Conservation (phyloP, 2,113 vertebrate genomes). For the Malurus alboscapulatus region DNA sequence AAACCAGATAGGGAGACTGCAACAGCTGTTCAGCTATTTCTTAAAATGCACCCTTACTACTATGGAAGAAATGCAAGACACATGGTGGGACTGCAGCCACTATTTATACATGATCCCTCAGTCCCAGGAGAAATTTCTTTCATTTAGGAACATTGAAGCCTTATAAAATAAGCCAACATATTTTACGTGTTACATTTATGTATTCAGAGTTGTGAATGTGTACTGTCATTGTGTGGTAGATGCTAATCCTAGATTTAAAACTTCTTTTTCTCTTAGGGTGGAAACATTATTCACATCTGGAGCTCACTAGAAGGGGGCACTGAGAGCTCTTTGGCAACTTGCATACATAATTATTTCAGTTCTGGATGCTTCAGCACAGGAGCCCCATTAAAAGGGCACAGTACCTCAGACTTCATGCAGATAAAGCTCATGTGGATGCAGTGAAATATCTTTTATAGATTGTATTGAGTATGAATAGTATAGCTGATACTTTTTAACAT, state of each 20-base stretch:
- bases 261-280: not conserved
- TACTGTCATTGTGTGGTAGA: not conserved
- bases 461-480: not conserved
- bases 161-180: not conserved
- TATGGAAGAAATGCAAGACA: slow-evolving; percentile 58
- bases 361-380: not conserved
- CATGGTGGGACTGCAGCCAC: slow-evolving; percentile 46
- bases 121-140: slow-evolving; percentile 8
- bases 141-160: slow-evolving; percentile 23
- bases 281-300: not conserved
- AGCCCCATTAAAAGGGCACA: not conserved
- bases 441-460: not conserved
- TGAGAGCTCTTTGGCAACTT: not conserved
- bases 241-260: not conserved
- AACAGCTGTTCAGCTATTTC: slow-evolving; percentile 64
- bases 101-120: slow-evolving; percentile 56
- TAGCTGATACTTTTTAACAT: not conserved
- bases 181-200: slow-evolving; percentile 7
- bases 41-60: slow-evolving; percentile 47
- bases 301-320: not conserved
- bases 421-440: not conserved
- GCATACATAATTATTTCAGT: not conserved
- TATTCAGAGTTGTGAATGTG: not conserved
- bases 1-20: slow-evolving; percentile 47
- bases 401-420: not conserved